Base-by-base conservation (phyloP, 2,113 vertebrate species). In the Microcebus murinus region DNA sequence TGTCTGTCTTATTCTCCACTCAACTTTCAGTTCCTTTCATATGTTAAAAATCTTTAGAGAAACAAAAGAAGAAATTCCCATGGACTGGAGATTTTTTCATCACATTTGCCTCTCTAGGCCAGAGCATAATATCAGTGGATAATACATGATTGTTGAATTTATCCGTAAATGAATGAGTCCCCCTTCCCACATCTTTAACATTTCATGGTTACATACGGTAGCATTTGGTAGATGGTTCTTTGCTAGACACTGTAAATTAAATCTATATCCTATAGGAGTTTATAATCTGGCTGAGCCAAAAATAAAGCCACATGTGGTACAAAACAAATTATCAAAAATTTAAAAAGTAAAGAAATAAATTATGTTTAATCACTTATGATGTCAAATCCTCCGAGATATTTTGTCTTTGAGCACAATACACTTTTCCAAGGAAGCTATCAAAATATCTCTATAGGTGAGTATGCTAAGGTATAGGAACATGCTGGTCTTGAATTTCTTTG, bases 401-500 rank as follows among this genome's bases (percentile, higher is more conserved):
- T 94, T 91, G 17, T 92, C 96, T 98, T 95, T 97, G 59, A 85
- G 18, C 76, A 84, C 20, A 4, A 83, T 59, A 89, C 3, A 74
- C 13, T 27, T 70, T 97, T 98, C 95, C 85, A 97, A 98, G 97
- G 80, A 81, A 94, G 76, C 81, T 96, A 96, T 98, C 96, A 97
- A 97, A 98, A 91, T 82, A 57, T 79, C 97, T 98, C 97, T 79
- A 12, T 74, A 92, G 96, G 88, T 25, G 18, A 63, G 9, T 90
- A 61, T 68, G 63, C 74, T 93, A 93, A 95, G 88, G 83, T 95
- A 94, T 90, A 96, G 15, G 52, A 59, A 29, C 94, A 0, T 0
- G 50, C 96, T 98, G 96, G 87, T 98, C 92, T 96, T 97, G 96
- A 97, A 98, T 98, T 96, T 96, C 97, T 88, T 93, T 87, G 98